Conservation (phyloP, 2,888 invertebrate species). For the Gryllus longicercus region DNA sequence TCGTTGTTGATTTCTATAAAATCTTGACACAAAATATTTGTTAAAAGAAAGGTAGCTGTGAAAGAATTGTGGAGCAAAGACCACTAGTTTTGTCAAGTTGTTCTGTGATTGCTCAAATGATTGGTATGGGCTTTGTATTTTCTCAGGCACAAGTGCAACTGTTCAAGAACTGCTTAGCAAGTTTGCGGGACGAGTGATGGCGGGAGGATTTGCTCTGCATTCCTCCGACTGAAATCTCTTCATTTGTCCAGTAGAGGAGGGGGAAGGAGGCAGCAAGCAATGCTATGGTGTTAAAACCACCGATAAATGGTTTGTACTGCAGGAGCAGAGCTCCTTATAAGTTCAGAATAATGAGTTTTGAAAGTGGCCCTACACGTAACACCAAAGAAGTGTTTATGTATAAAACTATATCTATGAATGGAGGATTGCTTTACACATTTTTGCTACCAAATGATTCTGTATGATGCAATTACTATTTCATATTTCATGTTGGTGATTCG, state of each 20-base stretch:
- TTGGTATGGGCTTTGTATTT: conserved; percentile 4
- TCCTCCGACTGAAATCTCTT: conserved; percentile 18
- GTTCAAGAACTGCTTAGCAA: conserved; percentile 50
- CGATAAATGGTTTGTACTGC: not conserved
- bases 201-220: conserved; percentile 23
- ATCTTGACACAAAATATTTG: no score
- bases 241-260: not conserved
- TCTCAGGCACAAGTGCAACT: conserved; percentile 52
- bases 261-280: not conserved
- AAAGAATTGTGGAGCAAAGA: no score
- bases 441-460: not conserved
- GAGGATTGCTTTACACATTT: not conserved
- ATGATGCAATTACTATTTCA: not conserved
- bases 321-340: not conserved
- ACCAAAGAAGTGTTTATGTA: not conserved
- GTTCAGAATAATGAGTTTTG: not conserved
- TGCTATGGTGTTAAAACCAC: not conserved
- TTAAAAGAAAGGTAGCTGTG: no score
- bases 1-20: no score
- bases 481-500: not conserved
- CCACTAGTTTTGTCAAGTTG: no score
- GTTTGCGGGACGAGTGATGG: conserved; percentile 48
- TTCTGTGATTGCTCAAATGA: no score
- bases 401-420: not conserved
- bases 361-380: not conserved